Conservation (phyloP, 2,113 vertebrate species). For the Empidonax alnorum region DNA sequence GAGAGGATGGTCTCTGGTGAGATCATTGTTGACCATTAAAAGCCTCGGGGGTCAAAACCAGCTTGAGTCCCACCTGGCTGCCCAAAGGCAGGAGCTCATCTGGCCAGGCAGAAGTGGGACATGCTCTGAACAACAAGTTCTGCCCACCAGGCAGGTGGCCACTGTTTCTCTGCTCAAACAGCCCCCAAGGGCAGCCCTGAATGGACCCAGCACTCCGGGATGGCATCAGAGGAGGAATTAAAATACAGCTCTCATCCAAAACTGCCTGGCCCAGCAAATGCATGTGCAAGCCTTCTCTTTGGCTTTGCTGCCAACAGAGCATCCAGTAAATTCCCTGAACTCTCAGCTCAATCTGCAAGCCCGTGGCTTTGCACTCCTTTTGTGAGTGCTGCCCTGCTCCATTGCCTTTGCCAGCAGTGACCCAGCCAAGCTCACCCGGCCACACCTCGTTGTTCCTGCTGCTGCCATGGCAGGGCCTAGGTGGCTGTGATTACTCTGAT, state of each 20-base stretch:
- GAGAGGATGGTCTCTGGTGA: neutral
- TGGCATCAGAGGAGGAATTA: neutral
- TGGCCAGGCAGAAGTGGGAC: neutral
- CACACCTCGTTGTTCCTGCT: neutral
- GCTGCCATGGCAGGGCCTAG: neutral
- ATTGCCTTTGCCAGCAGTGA: neutral
- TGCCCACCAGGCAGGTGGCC: neutral
- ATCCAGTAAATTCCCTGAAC: neutral
- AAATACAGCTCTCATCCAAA: neutral
- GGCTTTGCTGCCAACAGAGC: neutral
- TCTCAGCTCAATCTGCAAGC: neutral
- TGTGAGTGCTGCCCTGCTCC: neutral
- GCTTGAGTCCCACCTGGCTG: neutral
- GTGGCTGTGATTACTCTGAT: neutral
- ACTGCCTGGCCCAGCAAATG: neutral
- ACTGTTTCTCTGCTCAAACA: neutral
- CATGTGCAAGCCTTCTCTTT: neutral
- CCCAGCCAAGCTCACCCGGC: neutral
- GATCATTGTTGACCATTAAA: neutral
- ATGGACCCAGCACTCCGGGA: neutral
- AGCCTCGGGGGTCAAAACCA: neutral
- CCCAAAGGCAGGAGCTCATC: neutral
- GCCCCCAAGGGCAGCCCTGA: neutral
- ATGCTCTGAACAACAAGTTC: neutral
- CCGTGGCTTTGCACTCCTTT: neutral